Evolutionary conservation across 2,113 vertebrate genomes (phyloP).

Genomic region (Eulemur rufifrons): DNA sequence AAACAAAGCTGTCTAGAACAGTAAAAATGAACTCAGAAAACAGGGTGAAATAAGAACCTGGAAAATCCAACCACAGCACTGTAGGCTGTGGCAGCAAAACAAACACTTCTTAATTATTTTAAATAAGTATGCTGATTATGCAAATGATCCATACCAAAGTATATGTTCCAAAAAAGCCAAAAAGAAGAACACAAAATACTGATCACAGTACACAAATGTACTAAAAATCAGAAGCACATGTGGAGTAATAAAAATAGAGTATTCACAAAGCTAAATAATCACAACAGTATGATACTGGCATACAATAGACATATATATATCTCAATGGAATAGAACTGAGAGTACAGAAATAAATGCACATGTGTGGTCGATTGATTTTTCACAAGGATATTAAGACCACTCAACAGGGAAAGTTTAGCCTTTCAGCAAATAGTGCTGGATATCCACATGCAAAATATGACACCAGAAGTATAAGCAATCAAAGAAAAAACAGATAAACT

Average conservation of each 20-base stretch:
- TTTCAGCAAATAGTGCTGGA: not conserved
- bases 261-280: constrained; percentile 18
- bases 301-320: not conserved
- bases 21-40: not conserved
- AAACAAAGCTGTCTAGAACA: not conserved
- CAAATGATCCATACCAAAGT: not conserved
- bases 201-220: not conserved
- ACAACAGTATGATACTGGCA: not conserved
- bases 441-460: not conserved
- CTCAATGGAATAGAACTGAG: not conserved
- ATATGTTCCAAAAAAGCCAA: not conserved
- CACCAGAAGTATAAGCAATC: not conserved
- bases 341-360: not conserved
- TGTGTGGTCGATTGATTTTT: not conserved
- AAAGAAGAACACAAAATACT: not conserved
- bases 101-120: not conserved
- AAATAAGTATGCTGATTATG: constrained; percentile 23
- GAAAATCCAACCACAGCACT: not conserved
- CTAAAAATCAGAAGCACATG: not conserved
- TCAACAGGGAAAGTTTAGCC: not conserved
- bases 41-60: not conserved
- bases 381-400: not conserved
- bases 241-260: not conserved
- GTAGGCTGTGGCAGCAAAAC: not conserved
- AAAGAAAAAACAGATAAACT: not conserved